These are phyloP conservation scores for Ctenosaura bakeri DNA, from an alignment of 2,797 vertebrate genomes.

Conservation along the genomic window DNA sequence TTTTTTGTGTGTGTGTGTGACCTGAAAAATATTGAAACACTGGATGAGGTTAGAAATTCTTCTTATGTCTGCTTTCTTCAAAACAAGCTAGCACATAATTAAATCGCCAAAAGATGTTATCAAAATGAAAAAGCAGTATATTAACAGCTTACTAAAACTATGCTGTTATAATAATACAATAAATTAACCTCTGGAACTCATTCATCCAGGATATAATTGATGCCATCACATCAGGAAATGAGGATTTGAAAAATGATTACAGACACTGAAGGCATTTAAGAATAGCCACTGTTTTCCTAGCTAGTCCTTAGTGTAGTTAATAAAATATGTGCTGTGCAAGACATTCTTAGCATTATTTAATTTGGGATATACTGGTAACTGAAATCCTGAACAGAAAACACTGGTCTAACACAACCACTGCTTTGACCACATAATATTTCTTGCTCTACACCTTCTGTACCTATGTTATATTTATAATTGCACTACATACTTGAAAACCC, in stretches of 20 bases:
- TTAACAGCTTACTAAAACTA: background rate
- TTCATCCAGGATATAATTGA: slow-evolving; percentile 22
- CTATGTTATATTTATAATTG: background rate
- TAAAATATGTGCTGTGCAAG: background rate
- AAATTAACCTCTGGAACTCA: slow-evolving; percentile 19
- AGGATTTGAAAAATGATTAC: slow-evolving; percentile 3
- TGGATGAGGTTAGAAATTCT: background rate
- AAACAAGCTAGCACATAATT: background rate
- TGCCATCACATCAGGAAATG: slow-evolving; percentile 24
- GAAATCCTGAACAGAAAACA: background rate
- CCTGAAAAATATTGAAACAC: background rate
- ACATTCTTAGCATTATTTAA: slow-evolving; percentile 9
- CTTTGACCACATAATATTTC: background rate
- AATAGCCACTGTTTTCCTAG: background rate
- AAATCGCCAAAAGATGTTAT: background rate
- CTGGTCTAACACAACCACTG: background rate
- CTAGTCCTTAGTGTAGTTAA: background rate
- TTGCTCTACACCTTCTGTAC: background rate
- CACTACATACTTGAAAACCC: background rate
- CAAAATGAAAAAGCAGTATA: background rate
- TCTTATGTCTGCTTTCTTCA: background rate
- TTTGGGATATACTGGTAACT: background rate
- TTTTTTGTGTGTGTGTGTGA: background rate
- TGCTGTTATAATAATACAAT: background rate
- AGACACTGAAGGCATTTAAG: background rate